Evolutionary conservation across 2,797 vertebrate species (phyloP).

Genomic region (Leucoraja ocellata): DNA sequence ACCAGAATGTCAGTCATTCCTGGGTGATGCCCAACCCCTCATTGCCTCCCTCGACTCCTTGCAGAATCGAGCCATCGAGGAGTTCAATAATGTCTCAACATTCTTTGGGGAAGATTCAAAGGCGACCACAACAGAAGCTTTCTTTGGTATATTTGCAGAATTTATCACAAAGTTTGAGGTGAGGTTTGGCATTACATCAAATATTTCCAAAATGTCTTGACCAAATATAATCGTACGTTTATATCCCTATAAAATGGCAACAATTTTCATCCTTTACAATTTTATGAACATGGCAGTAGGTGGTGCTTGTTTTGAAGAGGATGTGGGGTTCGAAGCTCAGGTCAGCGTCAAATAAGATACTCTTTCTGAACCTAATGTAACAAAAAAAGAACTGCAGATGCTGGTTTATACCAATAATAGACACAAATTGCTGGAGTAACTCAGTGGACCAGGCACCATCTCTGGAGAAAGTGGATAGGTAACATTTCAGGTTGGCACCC

Average conservation of each 20-base stretch:
- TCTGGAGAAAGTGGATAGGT: too few species aligned
- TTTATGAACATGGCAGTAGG: neutral
- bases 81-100: slow-evolving; percentile 77
- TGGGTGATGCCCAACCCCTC: slow-evolving; percentile 86
- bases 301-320: neutral
- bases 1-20: slow-evolving; percentile 69
- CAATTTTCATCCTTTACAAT: neutral
- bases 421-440: too few species aligned
- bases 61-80: slow-evolving; percentile 81
- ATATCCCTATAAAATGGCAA: neutral
- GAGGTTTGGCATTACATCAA: slow-evolving; percentile 41
- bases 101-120: slow-evolving; percentile 92
- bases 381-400: too few species aligned
- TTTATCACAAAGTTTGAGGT: slow-evolving; percentile 96
- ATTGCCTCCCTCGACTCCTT: slow-evolving; percentile 80
- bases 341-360: neutral
- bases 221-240: neutral
- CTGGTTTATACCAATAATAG: too few species aligned
- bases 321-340: neutral
- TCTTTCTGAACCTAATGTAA: too few species aligned
- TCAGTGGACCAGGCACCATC: too few species aligned
- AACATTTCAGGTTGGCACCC: too few species aligned
- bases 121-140: slow-evolving; percentile 76
- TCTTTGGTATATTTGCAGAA: slow-evolving; percentile 91
- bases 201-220: slow-evolving; percentile 1